Evolutionary conservation across 2,113 vertebrate genomes (phyloP), one percentile per base, ranked within the genome.

Genomic region (Leptobrachium ailaonicum): DNA sequence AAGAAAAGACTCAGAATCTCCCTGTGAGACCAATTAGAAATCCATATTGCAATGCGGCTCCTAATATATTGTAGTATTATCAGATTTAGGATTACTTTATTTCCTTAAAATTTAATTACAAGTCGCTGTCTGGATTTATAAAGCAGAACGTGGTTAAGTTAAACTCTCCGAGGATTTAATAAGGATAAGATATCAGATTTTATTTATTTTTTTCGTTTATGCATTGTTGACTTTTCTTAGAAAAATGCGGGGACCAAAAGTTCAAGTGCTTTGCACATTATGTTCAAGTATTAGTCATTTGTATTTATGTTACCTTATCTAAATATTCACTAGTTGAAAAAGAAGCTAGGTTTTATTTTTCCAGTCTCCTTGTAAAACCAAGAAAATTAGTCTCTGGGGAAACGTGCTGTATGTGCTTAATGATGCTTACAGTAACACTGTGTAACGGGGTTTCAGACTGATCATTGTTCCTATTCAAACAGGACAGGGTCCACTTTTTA

Each of bases 111-210:
- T 74, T 10, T 62, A 60, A 63, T 74, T 62, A 63, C 56, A 63
- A 62, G 41, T 58, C 32, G 56, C 43, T 32, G 14, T 75, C 20
- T 11, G 73, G 73, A 40, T 74, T 74, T 62, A 63, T 50, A 32
- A 64, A 13, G 60, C 41, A 42, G 5, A 47, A 75, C n/a, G 9
- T 66, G 43, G 20, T 75, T 32, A 12, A n/a, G 60, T 64, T 45
- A 75, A 56, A 75, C n/a, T 64, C 43, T 75, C 73, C n/a, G 64
- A 75, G n/a, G 73, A 63, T 50, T 64, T 64, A 64, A 47, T 75
- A 11, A 20, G 14, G 66, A 50, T 75, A 20, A 64, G 43, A 75
- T 63, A 64, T 47, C 20, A 1, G 20, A 32, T 32, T 32, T 32
- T 32, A 1, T 32, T 32, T 32, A 1, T 32, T 75, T 11, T 7